phyloP scores from a whole-genome alignment of 2,113 vertebrate genomes.

The Stegastes partitus region DNA sequence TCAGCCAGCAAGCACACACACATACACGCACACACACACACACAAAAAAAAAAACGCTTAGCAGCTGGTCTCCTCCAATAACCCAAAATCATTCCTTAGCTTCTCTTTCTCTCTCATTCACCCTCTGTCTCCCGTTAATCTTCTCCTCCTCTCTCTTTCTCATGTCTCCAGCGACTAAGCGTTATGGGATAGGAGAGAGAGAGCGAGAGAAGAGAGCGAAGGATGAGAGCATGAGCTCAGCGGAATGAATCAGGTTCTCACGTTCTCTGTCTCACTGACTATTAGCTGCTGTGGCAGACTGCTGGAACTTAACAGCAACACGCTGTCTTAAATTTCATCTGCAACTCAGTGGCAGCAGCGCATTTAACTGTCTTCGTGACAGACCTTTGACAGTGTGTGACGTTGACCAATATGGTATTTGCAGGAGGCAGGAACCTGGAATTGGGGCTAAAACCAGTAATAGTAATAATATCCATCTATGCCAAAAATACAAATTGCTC shows the following conservation, averaged over 20 bases:
- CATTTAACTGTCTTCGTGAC: neutral
- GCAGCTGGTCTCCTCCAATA: constrained; percentile 71
- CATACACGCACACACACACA: constrained; percentile 85
- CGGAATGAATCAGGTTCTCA: constrained; percentile 86
- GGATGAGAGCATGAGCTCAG: constrained; percentile 74
- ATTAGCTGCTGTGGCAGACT: constrained; percentile 49
- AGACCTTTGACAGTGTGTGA: neutral
- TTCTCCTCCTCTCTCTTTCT: constrained; percentile 24
- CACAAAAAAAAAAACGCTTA: constrained; percentile 76
- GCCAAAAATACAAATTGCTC: no score
- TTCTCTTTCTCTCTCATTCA: constrained; percentile 50
- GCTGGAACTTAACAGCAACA: constrained; percentile 37
- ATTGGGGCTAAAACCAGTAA: no score
- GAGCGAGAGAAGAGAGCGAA: constrained; percentile 55
- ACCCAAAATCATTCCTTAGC: constrained; percentile 51
- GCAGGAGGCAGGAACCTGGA: no score
- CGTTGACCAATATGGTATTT: no score
- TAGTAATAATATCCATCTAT: no score
- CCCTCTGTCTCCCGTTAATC: constrained; percentile 40
- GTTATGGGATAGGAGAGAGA: constrained; percentile 35
- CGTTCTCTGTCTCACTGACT: constrained; percentile 79
- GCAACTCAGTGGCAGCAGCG: constrained; percentile 30
- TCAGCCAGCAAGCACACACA: constrained; percentile 70
- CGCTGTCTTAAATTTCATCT: constrained; percentile 27
- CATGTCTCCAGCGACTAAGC: constrained; percentile 16